Evolutionary conservation across 1,140 invertebrate species (phyloP).

Genomic region (Diabrotica undecimpunctata): DNA sequence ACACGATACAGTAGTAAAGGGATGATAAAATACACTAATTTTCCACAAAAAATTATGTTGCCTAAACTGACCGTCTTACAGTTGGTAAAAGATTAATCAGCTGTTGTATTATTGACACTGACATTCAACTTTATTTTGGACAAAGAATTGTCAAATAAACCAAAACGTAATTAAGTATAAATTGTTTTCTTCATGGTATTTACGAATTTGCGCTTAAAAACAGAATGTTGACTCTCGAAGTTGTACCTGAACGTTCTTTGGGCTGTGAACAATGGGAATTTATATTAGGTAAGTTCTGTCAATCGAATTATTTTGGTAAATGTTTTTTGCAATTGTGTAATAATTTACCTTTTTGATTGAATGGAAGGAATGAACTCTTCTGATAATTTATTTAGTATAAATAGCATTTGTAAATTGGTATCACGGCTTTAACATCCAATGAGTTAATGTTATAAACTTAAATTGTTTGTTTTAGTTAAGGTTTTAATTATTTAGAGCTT

Average conservation of each 20-base stretch:
- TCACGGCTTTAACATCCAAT: too few relatives aligned
- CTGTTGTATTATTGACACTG: slow-evolving; percentile 2
- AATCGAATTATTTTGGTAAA: slow-evolving; percentile 3
- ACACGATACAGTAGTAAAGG: too few relatives aligned
- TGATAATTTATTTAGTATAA: too few relatives aligned
- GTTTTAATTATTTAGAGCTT: too few relatives aligned
- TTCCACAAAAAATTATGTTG: too few relatives aligned
- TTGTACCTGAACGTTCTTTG: slow-evolving; percentile 90
- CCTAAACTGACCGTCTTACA: neutral
- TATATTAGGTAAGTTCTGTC: slow-evolving; percentile 78
- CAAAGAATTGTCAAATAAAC: slow-evolving; percentile 20
- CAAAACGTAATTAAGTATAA: slow-evolving; percentile 11
- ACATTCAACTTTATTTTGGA: slow-evolving; percentile 17
- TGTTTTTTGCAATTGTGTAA: slow-evolving; percentile 1
- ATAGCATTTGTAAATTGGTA: too few relatives aligned
- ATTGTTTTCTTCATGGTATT: slow-evolving; percentile 1
- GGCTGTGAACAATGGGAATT: slow-evolving; percentile 97
- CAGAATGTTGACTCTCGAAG: slow-evolving; percentile 91
- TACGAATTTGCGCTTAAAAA: slow-evolving; percentile 8
- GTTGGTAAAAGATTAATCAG: neutral
- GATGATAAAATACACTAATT: too few relatives aligned
- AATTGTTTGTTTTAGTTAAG: too few relatives aligned
- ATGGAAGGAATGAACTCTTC: too few relatives aligned
- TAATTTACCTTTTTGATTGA: neutral
- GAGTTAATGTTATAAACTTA: too few relatives aligned